Conservation (phyloP, 2,797 vertebrate species). For the Pogonophryne albipinna region DNA sequence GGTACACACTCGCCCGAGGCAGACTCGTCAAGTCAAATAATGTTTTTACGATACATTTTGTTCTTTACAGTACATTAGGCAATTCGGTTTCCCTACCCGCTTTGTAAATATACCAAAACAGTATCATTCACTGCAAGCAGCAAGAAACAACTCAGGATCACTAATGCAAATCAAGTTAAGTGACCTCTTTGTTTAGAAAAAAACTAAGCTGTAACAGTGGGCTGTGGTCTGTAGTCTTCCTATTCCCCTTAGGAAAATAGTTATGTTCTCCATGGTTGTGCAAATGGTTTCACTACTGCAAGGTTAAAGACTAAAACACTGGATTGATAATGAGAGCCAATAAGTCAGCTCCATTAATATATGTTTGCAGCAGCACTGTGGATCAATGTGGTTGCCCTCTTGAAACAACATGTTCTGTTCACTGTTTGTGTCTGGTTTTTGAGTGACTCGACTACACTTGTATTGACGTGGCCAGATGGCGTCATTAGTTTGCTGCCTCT, state of each 20-base stretch:
- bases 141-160: constrained; percentile 57
- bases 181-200: constrained; percentile 55
- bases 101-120: constrained; percentile 65
- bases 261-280: constrained; percentile 7
- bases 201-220: constrained; percentile 35
- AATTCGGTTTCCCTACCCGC: constrained; percentile 63
- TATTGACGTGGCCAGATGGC: constrained; percentile 64
- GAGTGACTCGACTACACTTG: constrained; percentile 47
- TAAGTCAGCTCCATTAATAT: constrained; percentile 38
- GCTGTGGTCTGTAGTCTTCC: constrained; percentile 11
- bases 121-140: constrained; percentile 71
- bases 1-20: constrained; percentile 55
- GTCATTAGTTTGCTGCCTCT: constrained; percentile 57
- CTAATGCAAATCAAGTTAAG: constrained; percentile 75
- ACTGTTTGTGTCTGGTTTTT: constrained; percentile 48
- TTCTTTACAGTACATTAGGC: constrained; percentile 78
- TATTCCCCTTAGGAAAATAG: constrained; percentile 11
- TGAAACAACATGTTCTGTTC: constrained; percentile 56
- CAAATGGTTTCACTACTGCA: constrained; percentile 2
- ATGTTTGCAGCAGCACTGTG: constrained; percentile 45
- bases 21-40: constrained; percentile 74
- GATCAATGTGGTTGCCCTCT: constrained; percentile 45
- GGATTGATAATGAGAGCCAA: too few relatives aligned
- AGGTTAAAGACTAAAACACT: background rate
- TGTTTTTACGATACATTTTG: constrained; percentile 74